Base-by-base conservation (phyloP, 2,888 invertebrate species). In the Pachycephus smyrnensis region DNA sequence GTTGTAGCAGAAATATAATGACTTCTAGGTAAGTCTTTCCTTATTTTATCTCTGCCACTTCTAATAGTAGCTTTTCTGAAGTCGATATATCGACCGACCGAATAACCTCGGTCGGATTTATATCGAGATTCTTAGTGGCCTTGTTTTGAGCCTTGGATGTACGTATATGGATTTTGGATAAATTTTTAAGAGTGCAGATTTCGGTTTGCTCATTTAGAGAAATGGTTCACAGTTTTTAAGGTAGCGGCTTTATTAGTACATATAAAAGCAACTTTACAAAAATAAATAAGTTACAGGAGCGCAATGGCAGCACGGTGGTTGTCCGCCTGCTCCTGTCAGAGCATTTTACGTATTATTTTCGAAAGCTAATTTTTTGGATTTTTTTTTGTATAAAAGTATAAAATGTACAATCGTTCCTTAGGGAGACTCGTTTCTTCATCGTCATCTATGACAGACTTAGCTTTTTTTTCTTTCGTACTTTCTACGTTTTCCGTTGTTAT, bases 221-320 rank as follows among this genome's bases (percentile, higher is more conserved):
- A 1, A 55, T 0, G 55, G 2, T 55, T 55, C 0, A 2, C 1
- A 55, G 77, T 79, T 86, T 84, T 82, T 77, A 85, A 83, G 82
- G 74, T 85, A 88, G 84, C 89, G 85, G 85, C 84, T 90, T 90
- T 90, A 90, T 91, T 91, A 90, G 89, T 90, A 91, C 84, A 91
- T 55, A 9, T 55, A 91, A 90, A 89, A 71, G 71, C 69, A 32
- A 32, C 71, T 71, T 71, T 32, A 71, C 31, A 71, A 75, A 87
- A 91, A 91, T 91, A 91, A 91, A 91, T 91, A 91, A 90, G 87
- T 90, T 89, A 90, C 86, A 88, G 84, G 85, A 84, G 85, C 82
- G 83, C 69, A 12, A 23, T 11, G 40, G 69, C 9, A 55, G 55
- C 23, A 55, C 9, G 55, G 23, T 23, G 23, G 23, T 23, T 55